Evolutionary conservation across 2,113 vertebrate genomes (phyloP), one percentile per base, ranked within the genome.

Genomic region (Oreocharis arfaki): DNA sequence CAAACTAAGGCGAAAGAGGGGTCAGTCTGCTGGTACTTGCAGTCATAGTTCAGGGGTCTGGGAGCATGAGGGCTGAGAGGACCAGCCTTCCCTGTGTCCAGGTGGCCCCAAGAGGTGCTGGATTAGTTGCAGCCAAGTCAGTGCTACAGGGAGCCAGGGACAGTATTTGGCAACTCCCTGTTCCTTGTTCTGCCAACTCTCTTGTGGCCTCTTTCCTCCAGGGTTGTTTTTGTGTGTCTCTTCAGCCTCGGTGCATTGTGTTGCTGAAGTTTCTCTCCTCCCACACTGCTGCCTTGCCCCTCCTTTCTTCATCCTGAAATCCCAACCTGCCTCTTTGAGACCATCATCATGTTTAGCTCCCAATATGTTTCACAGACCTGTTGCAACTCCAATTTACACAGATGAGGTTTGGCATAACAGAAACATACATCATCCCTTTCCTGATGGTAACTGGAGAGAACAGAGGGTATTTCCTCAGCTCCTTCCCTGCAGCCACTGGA

Each of bases 41-140:
- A 35, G 21, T 18, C 2, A 0, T 1, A 30, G 69, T 50, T 46
- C 20, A 2, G 32, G 37, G 46, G 10, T 16, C 28, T 49, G 44
- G 37, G 41, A n/a, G 49, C 37, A 17, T 2, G 5, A 7, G 87
- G 56, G 26, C 44, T 3, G 44, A 65, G 56, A 61, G 28, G n/a
- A 74, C 16, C 42, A 27, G 5, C 16, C 39, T 79, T 3, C 39
- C 33, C 13, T 17, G 70, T n/a, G 2, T 37, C 16, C 73, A 4
- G 50, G 42, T 20, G 69, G 55, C 37, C 63, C 30, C 59, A 24
- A 2, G 11, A 73, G 18, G 22, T n/a, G 28, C 41, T 32, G 77
- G 20, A 4, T 59, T 17, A 10, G 6, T 4, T 52, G 35, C 26
- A 76, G 46, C 53, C 49, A 32, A 15, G 46, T 41, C 27, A 9